These are phyloP conservation scores for Neopipo cinnamomea DNA, from an alignment of 2,113 vertebrate genomes.

Conservation along the genomic window DNA sequence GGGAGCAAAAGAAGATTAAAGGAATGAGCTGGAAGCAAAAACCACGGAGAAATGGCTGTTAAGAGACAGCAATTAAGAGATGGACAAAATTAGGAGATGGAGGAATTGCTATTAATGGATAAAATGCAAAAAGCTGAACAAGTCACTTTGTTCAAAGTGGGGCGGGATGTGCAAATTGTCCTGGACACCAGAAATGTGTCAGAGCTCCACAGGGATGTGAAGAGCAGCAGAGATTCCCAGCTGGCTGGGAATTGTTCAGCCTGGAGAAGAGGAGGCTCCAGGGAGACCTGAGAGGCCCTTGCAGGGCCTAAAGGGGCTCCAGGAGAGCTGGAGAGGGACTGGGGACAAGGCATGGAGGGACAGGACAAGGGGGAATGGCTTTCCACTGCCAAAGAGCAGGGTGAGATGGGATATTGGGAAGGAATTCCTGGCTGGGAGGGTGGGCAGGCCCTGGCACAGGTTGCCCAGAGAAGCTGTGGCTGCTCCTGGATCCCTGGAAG, in stretches of 20 bases:
- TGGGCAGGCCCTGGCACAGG: fast-evolving
- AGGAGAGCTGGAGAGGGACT: neutral
- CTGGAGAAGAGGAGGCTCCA: neutral
- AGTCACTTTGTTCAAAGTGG: neutral
- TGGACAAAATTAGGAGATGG: neutral
- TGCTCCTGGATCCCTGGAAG: neutral
- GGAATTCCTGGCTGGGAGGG: neutral
- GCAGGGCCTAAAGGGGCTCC: neutral
- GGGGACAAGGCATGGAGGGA: neutral
- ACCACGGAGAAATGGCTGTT: neutral
- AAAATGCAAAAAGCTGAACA: neutral
- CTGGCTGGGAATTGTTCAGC: fast-evolving
- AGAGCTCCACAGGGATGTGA: neutral
- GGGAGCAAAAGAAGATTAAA: neutral
- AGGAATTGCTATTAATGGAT: neutral
- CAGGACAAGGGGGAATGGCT: neutral
- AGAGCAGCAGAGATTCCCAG: neutral
- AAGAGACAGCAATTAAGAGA: neutral
- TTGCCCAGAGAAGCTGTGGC: fast-evolving
- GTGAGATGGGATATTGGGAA: fast-evolving
- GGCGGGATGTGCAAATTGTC: neutral
- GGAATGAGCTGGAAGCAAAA: neutral
- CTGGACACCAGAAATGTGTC: neutral
- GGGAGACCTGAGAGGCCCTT: neutral
- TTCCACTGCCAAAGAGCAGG: neutral